A percentile compares a stretch with the other conserved stretches of the same genome.
Conservation (phyloP, 2,888 invertebrate genomes). For the Netelia melanura region DNA sequence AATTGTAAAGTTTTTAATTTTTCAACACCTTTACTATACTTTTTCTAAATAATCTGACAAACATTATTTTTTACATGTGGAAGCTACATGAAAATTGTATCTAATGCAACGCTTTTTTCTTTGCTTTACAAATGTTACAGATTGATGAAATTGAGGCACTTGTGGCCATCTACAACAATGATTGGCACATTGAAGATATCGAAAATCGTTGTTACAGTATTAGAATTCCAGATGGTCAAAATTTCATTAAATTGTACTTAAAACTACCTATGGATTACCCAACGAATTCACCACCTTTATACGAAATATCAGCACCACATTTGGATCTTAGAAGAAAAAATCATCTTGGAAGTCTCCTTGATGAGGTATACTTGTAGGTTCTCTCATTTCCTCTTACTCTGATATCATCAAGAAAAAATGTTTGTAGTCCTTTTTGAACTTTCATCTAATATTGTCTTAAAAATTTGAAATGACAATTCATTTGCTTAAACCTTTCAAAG, state of each 20-base stretch:
- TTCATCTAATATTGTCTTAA: too few species aligned
- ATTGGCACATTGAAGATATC: constrained; percentile 88
- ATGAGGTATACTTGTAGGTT: constrained; percentile 90
- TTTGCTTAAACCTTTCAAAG: too few species aligned
- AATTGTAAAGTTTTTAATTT: constrained; percentile 8
- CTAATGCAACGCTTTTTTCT: constrained; percentile 21
- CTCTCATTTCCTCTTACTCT: constrained; percentile 60
- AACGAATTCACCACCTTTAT: constrained; percentile 88
- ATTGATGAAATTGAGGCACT: constrained; percentile 91
- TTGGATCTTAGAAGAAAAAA: constrained; percentile 87
- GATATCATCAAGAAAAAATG: neutral
- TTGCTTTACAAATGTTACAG: constrained; percentile 79
- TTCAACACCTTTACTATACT: constrained; percentile 7
- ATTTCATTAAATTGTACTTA: constrained; percentile 87
- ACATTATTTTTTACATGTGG: neutral
- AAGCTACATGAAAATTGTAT: constrained; percentile 1
- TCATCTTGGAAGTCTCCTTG: constrained; percentile 86
- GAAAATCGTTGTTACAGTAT: constrained; percentile 87
- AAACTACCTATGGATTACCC: constrained; percentile 90
- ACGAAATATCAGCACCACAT: constrained; percentile 90
- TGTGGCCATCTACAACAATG: constrained; percentile 89
- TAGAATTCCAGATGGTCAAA: constrained; percentile 85
- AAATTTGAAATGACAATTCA: too few species aligned
- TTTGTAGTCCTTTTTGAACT: neutral
- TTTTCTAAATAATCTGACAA: constrained; percentile 8